Evolutionary conservation across 2,888 invertebrate species (phyloP).

Genomic region (Sinodicranocentrus sp.): DNA sequence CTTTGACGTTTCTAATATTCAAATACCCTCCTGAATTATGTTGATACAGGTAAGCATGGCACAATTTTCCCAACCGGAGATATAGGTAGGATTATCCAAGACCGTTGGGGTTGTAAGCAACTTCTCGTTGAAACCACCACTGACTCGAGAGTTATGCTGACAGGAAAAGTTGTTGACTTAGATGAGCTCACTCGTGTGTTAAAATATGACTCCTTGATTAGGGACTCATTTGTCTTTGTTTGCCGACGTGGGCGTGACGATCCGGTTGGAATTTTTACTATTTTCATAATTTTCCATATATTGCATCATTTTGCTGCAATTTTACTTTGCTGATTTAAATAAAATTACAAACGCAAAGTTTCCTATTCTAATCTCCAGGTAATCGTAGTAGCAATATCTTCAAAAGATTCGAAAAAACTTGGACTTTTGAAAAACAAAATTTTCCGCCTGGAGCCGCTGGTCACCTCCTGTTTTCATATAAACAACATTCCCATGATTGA

Average conservation of each 20-base stretch:
- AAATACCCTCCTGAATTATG: neutral
- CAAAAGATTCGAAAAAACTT: slow-evolving; percentile 3
- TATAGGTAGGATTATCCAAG: slow-evolving; percentile 25
- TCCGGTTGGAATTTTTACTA: slow-evolving; percentile 5
- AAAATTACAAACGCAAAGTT: too few relatives aligned
- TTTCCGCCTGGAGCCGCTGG: neutral
- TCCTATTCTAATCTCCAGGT: neutral
- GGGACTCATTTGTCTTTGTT: slow-evolving; percentile 19
- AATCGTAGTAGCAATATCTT: slow-evolving; percentile 20
- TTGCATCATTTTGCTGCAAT: neutral
- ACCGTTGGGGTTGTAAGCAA: slow-evolving; percentile 6
- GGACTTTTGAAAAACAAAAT: neutral
- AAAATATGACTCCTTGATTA: slow-evolving; percentile 19
- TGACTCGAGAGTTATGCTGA: neutral
- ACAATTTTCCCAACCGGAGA: slow-evolving; percentile 34
- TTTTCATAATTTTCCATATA: neutral
- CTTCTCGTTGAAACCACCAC: slow-evolving; percentile 6
- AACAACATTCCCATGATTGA: slow-evolving; percentile 17
- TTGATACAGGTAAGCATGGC: neutral
- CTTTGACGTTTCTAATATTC: too few relatives aligned
- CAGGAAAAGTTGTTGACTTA: slow-evolving; percentile 35
- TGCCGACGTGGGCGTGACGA: slow-evolving; percentile 23
- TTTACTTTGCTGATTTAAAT: too few relatives aligned
- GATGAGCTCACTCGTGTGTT: slow-evolving; percentile 15
- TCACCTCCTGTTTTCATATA: slow-evolving; percentile 20